phyloP scores from a whole-genome alignment of 2,888 invertebrate species.

The Balanococcus diminutus region DNA sequence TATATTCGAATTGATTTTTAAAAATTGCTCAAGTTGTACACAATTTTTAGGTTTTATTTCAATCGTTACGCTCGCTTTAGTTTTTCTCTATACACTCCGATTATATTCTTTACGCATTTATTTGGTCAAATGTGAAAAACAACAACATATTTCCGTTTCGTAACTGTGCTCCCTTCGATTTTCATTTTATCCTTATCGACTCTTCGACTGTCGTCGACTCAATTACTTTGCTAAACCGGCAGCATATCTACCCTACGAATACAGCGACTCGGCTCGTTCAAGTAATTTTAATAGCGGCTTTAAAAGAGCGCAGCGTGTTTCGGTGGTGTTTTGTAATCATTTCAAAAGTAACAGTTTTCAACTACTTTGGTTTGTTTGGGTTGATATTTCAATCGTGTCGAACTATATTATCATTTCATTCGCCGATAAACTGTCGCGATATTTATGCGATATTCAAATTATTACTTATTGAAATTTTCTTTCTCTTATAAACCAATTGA shows the following conservation, averaged over 20 bases:
- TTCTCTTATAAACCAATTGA: too few relatives aligned
- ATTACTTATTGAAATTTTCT: not conserved
- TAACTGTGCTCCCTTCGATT: slow-evolving; percentile 18
- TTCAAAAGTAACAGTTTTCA: not conserved
- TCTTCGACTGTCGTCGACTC: slow-evolving; percentile 1
- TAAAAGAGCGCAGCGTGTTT: not conserved
- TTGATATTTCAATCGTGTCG: not conserved
- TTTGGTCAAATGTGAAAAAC: slow-evolving; percentile 27
- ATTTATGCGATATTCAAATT: not conserved
- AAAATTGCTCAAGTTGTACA: slow-evolving; percentile 38
- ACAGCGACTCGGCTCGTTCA: not conserved
- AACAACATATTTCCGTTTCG: slow-evolving; percentile 7
- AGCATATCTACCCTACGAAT: not conserved
- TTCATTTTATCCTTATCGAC: slow-evolving; percentile 44
- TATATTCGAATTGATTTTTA: slow-evolving; percentile 44
- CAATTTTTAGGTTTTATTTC: slow-evolving; percentile 37
- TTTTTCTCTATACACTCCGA: not conserved
- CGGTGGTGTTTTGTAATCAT: slow-evolving; percentile 15
- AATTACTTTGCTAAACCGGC: not conserved
- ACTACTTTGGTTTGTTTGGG: not conserved
- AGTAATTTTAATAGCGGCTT: not conserved
- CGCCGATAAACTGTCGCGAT: not conserved
- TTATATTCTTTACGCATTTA: slow-evolving; percentile 24
- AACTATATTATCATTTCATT: not conserved
- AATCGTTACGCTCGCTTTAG: slow-evolving; percentile 30